Conservation (phyloP, 2,113 vertebrate genomes). For the Hippocampus comes region DNA sequence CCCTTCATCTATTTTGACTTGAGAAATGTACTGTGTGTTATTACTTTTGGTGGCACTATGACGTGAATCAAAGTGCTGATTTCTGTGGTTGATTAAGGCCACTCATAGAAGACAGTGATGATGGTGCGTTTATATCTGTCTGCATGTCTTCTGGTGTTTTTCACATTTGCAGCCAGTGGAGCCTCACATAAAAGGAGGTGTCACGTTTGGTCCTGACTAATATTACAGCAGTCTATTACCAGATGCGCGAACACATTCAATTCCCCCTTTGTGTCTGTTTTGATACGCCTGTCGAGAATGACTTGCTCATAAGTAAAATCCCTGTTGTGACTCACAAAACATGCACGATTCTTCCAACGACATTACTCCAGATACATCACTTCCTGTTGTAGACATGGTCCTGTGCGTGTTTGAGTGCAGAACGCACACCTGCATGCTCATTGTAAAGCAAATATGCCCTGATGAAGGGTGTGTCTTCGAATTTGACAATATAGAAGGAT, state of each 20-base stretch:
- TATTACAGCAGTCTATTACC: no score
- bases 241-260: neutral
- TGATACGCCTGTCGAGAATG: neutral
- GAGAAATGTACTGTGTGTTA: neutral
- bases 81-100: neutral
- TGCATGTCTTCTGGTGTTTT: neutral
- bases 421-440: neutral
- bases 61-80: neutral
- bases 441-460: neutral
- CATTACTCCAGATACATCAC: conserved; percentile 28
- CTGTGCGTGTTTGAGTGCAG: neutral
- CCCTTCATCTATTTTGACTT: neutral
- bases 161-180: no score
- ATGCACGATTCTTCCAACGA: conserved; percentile 19
- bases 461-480: neutral
- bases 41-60: neutral
- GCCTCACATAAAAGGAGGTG: neutral
- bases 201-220: no score
- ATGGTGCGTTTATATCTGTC: neutral
- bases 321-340: conserved; percentile 36
- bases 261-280: neutral
- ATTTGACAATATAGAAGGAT: neutral
- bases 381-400: conserved; percentile 15
- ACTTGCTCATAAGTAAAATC: conserved; percentile 21
- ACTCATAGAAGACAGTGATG: neutral